Evolutionary conservation across 2,113 vertebrate species (phyloP).

Genomic region (Arenaria interpres): DNA sequence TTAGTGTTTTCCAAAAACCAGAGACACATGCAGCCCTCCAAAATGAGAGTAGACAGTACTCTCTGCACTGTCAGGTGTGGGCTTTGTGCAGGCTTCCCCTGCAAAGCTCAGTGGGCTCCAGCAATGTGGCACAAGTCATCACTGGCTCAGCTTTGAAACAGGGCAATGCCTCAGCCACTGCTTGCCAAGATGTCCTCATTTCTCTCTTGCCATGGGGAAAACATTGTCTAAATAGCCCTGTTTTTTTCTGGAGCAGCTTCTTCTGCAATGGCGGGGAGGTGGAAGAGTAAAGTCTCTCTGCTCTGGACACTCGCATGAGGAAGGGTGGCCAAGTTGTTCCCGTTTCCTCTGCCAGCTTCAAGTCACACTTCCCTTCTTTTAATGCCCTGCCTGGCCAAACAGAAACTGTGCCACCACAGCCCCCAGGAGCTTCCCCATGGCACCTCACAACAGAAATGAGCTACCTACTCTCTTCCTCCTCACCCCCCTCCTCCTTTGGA

Average conservation of each 20-base stretch:
- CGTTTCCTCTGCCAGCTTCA: neutral
- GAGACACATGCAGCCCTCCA: neutral
- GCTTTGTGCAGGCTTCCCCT: neutral
- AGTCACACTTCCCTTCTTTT: neutral
- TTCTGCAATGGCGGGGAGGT: accelerated
- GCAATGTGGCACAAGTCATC: neutral
- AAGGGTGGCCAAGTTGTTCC: neutral
- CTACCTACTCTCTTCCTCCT: neutral
- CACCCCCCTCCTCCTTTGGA: neutral
- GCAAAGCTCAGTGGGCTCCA: neutral
- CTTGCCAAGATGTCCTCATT: neutral
- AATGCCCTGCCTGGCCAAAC: neutral
- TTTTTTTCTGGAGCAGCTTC: neutral
- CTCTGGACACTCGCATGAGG: neutral
- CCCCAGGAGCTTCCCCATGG: neutral
- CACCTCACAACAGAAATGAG: neutral
- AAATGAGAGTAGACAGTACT: accelerated
- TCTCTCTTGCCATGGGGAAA: neutral
- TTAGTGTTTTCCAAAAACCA: neutral
- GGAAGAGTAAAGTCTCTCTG: neutral
- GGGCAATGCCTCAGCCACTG: neutral
- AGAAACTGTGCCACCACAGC: neutral
- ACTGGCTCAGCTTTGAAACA: neutral
- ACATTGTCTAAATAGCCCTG: accelerated
- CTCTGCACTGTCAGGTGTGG: accelerated